Evolutionary conservation across 2,113 vertebrate genomes (phyloP).

Genomic region (Passerina amoena): DNA sequence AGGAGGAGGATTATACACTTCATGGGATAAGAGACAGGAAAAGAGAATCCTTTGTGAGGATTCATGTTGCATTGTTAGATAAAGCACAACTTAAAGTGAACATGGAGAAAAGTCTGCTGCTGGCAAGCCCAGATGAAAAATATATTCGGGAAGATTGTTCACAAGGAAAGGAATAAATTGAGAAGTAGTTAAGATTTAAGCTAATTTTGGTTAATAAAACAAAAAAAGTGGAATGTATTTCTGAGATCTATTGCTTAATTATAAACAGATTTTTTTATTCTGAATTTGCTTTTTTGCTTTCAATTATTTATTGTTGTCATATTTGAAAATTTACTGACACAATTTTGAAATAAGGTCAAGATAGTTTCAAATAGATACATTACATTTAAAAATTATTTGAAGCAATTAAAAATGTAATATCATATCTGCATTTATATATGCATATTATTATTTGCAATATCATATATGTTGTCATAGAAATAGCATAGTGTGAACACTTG

Average conservation of each 20-base stretch:
- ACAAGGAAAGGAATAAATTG: not conserved
- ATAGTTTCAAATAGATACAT: not conserved
- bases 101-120: not conserved
- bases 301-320: not conserved
- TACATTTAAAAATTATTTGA: not conserved
- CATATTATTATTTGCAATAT: not conserved
- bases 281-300: not conserved
- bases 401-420: not conserved
- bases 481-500: not conserved
- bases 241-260: not conserved
- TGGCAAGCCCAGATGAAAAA: not conserved
- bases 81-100: not conserved
- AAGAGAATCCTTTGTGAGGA: not conserved
- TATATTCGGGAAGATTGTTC: not conserved
- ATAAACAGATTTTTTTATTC: not conserved
- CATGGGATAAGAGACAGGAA: not conserved
- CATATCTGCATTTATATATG: too few species aligned
- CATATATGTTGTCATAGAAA: not conserved
- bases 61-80: not conserved
- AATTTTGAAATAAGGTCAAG: not conserved
- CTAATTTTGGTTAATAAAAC: not conserved
- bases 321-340: not conserved
- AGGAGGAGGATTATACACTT: rapidly evolving
- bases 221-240: not conserved
- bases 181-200: not conserved